A percentile compares a stretch with the other conserved stretches of the same genome.
Conservation (phyloP, 2,888 invertebrate genomes). For the Tanytarsus gracilentus region DNA sequence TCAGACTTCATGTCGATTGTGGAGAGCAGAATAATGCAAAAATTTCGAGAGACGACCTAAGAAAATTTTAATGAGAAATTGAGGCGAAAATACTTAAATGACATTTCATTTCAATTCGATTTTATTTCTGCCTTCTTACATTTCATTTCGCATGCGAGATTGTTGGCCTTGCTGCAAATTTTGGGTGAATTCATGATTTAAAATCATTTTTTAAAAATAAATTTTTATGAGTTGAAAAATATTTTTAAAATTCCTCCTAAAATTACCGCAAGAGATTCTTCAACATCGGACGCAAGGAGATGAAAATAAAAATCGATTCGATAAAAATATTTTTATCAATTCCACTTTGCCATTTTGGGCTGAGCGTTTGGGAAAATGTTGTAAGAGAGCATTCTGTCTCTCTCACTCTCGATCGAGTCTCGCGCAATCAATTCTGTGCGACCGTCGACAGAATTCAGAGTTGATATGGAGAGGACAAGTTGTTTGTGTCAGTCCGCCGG, state of each 20-base stretch:
- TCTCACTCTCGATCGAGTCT: background rate
- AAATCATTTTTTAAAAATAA: too few species aligned
- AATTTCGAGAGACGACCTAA: background rate
- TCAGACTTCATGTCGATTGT: background rate
- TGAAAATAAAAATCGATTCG: constrained; percentile 21
- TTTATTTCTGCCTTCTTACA: background rate
- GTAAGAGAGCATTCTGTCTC: constrained; percentile 16
- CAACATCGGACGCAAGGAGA: background rate
- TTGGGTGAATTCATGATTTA: too few species aligned
- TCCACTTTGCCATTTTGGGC: constrained; percentile 21
- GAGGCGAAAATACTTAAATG: constrained; percentile 12
- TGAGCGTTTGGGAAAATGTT: constrained; percentile 8
- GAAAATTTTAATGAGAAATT: constrained; percentile 27
- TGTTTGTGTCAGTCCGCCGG: constrained; percentile 19
- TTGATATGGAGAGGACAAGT: constrained; percentile 27
- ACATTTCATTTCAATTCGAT: constrained; percentile 19
- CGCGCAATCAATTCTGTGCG: background rate
- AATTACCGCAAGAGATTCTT: too few species aligned
- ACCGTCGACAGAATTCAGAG: constrained; percentile 9
- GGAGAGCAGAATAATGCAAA: background rate
- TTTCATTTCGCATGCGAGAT: background rate
- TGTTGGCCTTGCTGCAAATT: background rate
- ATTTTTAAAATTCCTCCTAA: too few species aligned
- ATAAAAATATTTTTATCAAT: constrained; percentile 27
- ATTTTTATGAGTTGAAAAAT: too few species aligned